Evolutionary conservation across 2,113 vertebrate genomes (phyloP).

Genomic region (Xyliphius kryptos): DNA sequence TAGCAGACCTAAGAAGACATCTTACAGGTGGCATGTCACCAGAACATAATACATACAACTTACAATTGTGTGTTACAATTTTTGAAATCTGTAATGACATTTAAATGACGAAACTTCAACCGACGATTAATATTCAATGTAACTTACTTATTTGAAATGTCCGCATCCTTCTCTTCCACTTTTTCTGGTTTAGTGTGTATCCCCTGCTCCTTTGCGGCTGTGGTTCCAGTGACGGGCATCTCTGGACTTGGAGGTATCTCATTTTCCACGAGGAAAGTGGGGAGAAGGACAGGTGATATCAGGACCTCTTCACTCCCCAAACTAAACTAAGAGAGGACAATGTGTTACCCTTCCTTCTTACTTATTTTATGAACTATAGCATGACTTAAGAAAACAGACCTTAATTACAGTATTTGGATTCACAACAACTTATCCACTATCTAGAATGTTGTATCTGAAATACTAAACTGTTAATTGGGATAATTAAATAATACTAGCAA

Average conservation of each 20-base stretch:
- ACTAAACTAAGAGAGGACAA: conserved; percentile 77
- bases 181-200: conserved; percentile 9
- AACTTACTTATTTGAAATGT: conserved; percentile 45
- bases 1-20: no score
- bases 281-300: conserved; percentile 42
- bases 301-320: conserved; percentile 78
- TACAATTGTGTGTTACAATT: no score
- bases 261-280: conserved; percentile 63
- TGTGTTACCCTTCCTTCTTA: conserved; percentile 13
- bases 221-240: conserved; percentile 27
- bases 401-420: background rate
- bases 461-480: no score
- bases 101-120: no score
- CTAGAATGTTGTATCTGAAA: no score
- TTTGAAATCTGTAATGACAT: no score
- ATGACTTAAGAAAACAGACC: conserved; percentile 1
- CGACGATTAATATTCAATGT: no score
- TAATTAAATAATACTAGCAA: no score
- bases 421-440: no score
- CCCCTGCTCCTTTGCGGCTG: conserved; percentile 23
- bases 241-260: conserved; percentile 54
- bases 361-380: background rate
- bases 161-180: conserved; percentile 42
- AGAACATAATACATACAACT: no score
- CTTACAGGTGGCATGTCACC: no score